Percentiles rank a stretch among this genome's conserved stretches.
These are phyloP conservation scores for Chrysaora quinquecirrha DNA, from an alignment of 30 jellyfish, hydroid and myxozoan species.

Conservation along the genomic window DNA sequence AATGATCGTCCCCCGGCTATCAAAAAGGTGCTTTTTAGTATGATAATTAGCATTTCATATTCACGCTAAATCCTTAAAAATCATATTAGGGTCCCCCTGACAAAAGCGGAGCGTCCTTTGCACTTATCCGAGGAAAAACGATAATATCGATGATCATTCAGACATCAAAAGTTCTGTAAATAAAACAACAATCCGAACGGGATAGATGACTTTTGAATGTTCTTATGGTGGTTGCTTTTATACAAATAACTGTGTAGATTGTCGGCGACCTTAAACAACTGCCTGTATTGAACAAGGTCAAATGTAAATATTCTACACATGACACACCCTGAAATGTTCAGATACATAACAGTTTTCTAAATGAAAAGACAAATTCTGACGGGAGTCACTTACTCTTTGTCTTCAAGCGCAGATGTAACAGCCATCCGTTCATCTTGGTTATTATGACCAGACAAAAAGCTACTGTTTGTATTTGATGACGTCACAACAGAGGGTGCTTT, in stretches of 20 bases:
- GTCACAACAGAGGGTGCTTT: not conserved
- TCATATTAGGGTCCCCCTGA: too few relatives aligned
- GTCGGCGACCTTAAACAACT: not conserved
- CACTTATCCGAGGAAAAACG: too few relatives aligned
- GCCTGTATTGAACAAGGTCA: not conserved
- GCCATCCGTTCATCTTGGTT: conserved; percentile 28
- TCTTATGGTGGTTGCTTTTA: not conserved
- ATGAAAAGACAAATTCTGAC: too few relatives aligned
- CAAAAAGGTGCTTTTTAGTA: too few relatives aligned
- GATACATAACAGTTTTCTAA: not conserved
- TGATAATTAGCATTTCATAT: too few relatives aligned
- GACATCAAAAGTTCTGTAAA: not conserved
- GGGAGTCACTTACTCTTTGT: conserved; percentile 1
- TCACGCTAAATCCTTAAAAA: too few relatives aligned
- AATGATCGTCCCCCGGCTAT: too few relatives aligned
- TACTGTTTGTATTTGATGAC: not conserved
- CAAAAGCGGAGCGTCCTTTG: too few relatives aligned
- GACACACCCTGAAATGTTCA: not conserved
- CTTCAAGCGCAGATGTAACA: conserved; percentile 31
- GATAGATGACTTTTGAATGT: not conserved
- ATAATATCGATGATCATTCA: not conserved
- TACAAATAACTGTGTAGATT: not conserved
- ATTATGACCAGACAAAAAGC: not conserved
- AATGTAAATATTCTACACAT: not conserved
- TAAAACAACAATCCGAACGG: too few relatives aligned